These are phyloP conservation scores for Lasius platythorax DNA, from an alignment of 2,888 invertebrate genomes.

Conservation along the genomic window DNA sequence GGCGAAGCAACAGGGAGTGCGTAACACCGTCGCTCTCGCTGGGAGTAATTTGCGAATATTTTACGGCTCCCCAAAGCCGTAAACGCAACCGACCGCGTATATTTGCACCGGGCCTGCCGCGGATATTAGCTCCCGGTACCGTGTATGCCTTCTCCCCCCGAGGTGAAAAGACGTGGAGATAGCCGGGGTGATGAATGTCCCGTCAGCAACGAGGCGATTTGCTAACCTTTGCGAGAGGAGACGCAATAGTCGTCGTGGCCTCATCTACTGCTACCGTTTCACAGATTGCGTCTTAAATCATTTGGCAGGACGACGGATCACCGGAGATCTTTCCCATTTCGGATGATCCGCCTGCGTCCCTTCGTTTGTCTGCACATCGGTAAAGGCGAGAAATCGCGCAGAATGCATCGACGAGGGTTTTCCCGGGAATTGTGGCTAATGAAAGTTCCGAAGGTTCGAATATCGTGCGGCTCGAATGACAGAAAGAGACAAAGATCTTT, in stretches of 20 bases:
- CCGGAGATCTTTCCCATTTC: not conserved
- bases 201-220: slow-evolving; percentile 48
- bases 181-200: slow-evolving; percentile 57
- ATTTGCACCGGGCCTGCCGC: slow-evolving; percentile 62
- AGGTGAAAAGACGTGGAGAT: slow-evolving; percentile 43
- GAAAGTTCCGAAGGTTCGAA: not conserved
- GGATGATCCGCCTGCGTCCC: not conserved
- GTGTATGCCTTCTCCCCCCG: slow-evolving; percentile 41
- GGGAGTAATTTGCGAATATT: slow-evolving; percentile 67
- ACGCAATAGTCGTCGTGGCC: slow-evolving; percentile 40
- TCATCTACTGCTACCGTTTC: slow-evolving; percentile 16
- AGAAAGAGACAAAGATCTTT: not conserved
- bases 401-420: not conserved
- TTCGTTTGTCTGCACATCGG: not conserved
- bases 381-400: slow-evolving; percentile 8
- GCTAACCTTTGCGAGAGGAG: slow-evolving; percentile 42
- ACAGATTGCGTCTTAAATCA: slow-evolving; percentile 52
- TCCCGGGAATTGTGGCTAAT: not conserved
- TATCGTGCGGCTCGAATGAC: not conserved
- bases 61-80: slow-evolving; percentile 63
- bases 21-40: slow-evolving; percentile 24
- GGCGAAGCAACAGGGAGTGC: slow-evolving; percentile 4
- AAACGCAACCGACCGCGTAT: slow-evolving; percentile 67
- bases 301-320: slow-evolving; percentile 27
- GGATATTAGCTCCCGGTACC: slow-evolving; percentile 71